Evolutionary conservation across 2,797 vertebrate genomes (phyloP), one percentile per base, ranked within the genome.

Genomic region (Thalassophryne amazonica): DNA sequence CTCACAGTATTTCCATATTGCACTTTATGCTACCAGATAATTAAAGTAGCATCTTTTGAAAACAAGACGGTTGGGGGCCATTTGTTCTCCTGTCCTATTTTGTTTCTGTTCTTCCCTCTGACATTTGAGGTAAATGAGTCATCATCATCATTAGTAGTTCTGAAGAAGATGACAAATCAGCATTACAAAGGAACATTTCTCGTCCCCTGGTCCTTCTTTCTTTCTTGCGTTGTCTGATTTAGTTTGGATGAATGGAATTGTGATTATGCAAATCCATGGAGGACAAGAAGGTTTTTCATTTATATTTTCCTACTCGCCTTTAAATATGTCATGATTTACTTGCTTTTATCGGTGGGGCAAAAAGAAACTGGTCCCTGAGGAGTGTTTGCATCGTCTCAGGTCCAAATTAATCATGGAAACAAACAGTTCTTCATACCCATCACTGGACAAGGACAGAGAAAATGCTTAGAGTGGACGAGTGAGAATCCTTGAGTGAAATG

Each of bases 11-110:
- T n/a, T n/a, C n/a, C n/a, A n/a, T n/a, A 55, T 37, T 49, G 35
- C 30, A 40, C 49, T 49, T 19, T 45, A 55, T 63, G 55, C 56
- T 52, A 73, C 72, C 72, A 76, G 66, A 69, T 65, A 70, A 71
- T 55, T 55, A 53, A 55, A 76, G 60, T 40, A 64, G 31, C 51
- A 57, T 60, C 33, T 51, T 42, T 58, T 52, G 29, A 51, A 47
- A 43, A 30, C 4, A 22, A 19, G 14, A 9, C 48, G 57, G 42
- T 74, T 61, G 66, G 49, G 69, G 73, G 69, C 10, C 7, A 68
- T 79, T 72, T 66, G 72, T 80, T 73, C 73, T 60, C 67, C 58
- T 50, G 25, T 30, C 52, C 33, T 43, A 13, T 33, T 54, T 27
- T 33, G 25, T 40, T 61, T 38, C 29, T 14, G 20, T 36, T 51